phyloP scores from a whole-genome alignment of 2,797 vertebrate genomes.

The Falco columbarius region DNA sequence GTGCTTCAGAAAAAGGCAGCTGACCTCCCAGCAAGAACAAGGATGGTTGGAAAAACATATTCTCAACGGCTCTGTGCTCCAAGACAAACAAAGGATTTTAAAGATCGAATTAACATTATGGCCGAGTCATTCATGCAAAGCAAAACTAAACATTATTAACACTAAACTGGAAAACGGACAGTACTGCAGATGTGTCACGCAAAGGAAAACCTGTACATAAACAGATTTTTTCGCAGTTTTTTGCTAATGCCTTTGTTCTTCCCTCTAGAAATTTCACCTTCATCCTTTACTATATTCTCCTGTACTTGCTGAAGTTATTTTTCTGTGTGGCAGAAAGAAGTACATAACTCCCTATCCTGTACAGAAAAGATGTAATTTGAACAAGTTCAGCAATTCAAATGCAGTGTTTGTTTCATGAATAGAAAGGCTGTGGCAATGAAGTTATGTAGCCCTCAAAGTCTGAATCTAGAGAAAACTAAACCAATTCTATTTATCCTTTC shows the following conservation, averaged over 20 bases:
- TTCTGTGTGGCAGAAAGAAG: background rate
- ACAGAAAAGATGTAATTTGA: background rate
- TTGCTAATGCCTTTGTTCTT: background rate
- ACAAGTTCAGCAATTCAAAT: background rate
- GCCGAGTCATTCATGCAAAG: constrained; percentile 16
- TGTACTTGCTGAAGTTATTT: background rate
- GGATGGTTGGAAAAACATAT: constrained; percentile 14
- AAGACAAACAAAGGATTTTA: constrained; percentile 58
- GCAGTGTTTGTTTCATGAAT: background rate
- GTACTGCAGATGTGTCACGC: background rate
- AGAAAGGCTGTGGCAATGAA: background rate
- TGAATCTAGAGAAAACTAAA: background rate
- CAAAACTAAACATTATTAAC: constrained; percentile 43
- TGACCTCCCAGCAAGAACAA: constrained; percentile 46
- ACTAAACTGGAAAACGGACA: background rate
- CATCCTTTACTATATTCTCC: background rate
- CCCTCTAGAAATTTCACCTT: background rate
- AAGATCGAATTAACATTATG: constrained; percentile 32
- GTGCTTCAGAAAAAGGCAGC: constrained; percentile 18
- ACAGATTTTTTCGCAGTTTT: background rate
- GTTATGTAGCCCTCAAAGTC: background rate
- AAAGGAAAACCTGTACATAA: background rate
- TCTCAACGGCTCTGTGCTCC: constrained; percentile 2
- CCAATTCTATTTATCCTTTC: background rate
- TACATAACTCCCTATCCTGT: background rate